Conservation (phyloP, 2,888 invertebrate species). For the Phrixothrix hirtus region DNA sequence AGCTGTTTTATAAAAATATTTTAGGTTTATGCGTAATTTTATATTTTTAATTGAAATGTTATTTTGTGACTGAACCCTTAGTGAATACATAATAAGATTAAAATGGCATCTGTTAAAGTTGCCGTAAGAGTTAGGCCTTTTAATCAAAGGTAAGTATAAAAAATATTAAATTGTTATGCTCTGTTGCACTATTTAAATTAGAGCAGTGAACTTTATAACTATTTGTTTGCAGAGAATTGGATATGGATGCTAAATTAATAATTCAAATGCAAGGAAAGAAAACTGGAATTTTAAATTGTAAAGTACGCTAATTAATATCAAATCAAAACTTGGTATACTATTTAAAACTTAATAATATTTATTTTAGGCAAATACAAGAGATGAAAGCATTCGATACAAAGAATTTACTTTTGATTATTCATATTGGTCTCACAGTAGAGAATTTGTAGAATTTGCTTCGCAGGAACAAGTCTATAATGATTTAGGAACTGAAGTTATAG, state of each 20-base stretch:
- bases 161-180: conserved; percentile 18
- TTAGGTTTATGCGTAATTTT: conserved; percentile 5
- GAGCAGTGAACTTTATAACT: conserved; percentile 19
- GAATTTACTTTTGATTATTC: conserved; percentile 90
- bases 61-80: conserved; percentile 9
- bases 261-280: conserved; percentile 86
- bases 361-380: conserved; percentile 50
- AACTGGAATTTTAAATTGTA: conserved; percentile 75
- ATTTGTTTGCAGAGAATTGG: conserved; percentile 69
- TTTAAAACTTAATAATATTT: not conserved
- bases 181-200: conserved; percentile 20
- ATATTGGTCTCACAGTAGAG: conserved; percentile 79
- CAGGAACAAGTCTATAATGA: conserved; percentile 82
- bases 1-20: not conserved
- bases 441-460: conserved; percentile 72
- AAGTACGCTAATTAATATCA: conserved; percentile 57
- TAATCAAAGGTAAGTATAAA: conserved; percentile 72
- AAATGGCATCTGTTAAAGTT: conserved; percentile 90
- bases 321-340: not conserved
- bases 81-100: not conserved
- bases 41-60: conserved; percentile 12
- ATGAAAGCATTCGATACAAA: conserved; percentile 63
- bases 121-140: conserved; percentile 89
- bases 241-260: conserved; percentile 80
- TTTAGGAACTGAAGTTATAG: conserved; percentile 76